Percentiles rank a stretch among this genome's conserved stretches.
These are phyloP conservation scores for Phrynosoma platyrhinos DNA, from an alignment of 2,113 vertebrate species.

Conservation along the genomic window DNA sequence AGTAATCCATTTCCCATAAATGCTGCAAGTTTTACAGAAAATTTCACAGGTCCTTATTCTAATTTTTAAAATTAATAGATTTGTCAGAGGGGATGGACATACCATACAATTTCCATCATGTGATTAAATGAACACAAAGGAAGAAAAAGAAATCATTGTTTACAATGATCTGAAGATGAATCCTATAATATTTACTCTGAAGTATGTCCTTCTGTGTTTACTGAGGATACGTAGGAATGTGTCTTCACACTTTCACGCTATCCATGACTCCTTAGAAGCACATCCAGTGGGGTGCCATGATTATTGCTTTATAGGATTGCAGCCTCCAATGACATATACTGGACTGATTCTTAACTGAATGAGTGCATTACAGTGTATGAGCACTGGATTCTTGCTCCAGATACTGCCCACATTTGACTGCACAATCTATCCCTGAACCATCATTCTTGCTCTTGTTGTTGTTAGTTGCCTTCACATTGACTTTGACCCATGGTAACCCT, in stretches of 20 bases:
- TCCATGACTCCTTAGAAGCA: not conserved
- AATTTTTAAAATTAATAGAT: not conserved
- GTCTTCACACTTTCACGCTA: not conserved
- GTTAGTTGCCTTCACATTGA: too few species aligned
- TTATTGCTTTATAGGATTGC: not conserved
- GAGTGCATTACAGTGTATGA: too few species aligned
- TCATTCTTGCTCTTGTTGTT: too few species aligned
- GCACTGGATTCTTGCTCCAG: not conserved
- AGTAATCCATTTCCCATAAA: slow-evolving; percentile 44
- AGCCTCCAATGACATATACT: not conserved
- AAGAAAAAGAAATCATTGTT: not conserved
- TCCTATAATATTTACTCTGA: not conserved
- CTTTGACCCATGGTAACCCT: too few species aligned
- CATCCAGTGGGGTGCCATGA: not conserved
- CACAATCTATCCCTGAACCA: too few species aligned
- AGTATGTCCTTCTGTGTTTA: too few species aligned
- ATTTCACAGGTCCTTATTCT: slow-evolving; percentile 39
- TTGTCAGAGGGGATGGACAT: not conserved
- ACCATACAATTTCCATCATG: slow-evolving; percentile 10
- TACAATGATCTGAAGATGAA: not conserved
- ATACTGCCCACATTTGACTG: not conserved
- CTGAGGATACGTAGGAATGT: not conserved
- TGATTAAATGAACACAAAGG: slow-evolving; percentile 8
- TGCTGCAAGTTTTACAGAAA: slow-evolving; percentile 48
- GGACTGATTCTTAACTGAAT: not conserved